These are phyloP conservation scores for Erynnis tages DNA, from an alignment of 2,888 invertebrate genomes.

Conservation along the genomic window DNA sequence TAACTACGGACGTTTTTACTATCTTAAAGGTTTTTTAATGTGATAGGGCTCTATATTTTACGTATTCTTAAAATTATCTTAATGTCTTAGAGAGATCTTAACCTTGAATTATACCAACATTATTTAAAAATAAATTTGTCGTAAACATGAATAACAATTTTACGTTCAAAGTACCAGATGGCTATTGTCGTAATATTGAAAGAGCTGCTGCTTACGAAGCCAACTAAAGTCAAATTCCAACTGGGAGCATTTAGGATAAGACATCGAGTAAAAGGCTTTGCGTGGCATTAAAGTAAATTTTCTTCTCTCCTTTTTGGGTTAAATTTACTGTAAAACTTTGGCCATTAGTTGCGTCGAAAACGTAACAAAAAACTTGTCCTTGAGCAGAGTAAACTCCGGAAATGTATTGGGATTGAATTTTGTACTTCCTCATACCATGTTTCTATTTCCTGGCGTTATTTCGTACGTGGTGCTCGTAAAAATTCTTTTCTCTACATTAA, in stretches of 20 bases:
- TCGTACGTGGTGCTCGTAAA: conserved; percentile 20
- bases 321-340: conserved; percentile 29
- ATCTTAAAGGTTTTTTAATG: too few species aligned
- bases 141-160: background rate
- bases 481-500: conserved; percentile 22
- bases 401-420: conserved; percentile 32
- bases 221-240: background rate
- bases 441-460: conserved; percentile 7
- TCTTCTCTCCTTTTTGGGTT: conserved; percentile 11
- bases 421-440: conserved; percentile 5
- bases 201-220: background rate
- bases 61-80: too few species aligned
- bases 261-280: conserved; percentile 20
- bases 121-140: too few species aligned
- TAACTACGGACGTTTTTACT: too few species aligned
- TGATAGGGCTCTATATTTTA: too few species aligned
- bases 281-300: conserved; percentile 8
- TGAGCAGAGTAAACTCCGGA: conserved; percentile 31
- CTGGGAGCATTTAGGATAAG: conserved; percentile 6
- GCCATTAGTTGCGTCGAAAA: conserved; percentile 29
- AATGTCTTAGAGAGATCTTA: too few species aligned
- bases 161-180: background rate
- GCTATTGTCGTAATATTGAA: background rate
- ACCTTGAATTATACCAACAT: too few species aligned
- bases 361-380: conserved; percentile 27